A percentile compares a stretch with the other conserved stretches of the same genome.
Conservation (phyloP, 1,140 invertebrate genomes). For the Brachionus koreanus region DNA sequence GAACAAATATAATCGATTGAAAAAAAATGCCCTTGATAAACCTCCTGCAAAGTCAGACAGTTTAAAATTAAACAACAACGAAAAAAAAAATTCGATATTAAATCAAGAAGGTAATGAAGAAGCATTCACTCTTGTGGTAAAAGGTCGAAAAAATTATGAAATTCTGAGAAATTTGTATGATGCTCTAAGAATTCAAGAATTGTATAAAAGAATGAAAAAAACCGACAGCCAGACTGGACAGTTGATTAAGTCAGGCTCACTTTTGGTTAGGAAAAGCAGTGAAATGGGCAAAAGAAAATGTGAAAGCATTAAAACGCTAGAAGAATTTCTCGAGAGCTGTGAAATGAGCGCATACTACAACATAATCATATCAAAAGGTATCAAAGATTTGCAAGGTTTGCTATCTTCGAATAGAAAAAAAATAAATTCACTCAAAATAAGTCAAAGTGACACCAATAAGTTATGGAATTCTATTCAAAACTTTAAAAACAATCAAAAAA, state of each 20-base stretch:
- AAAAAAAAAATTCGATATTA: background rate
- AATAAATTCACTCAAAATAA: slow-evolving; percentile 26
- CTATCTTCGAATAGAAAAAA: background rate
- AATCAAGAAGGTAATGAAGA: background rate
- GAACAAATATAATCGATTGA: slow-evolving; percentile 20
- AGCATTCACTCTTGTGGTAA: slow-evolving; percentile 48
- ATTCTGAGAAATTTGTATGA: slow-evolving; percentile 54
- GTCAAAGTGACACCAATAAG: slow-evolving; percentile 26
- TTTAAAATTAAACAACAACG: background rate
- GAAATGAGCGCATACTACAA: slow-evolving; percentile 43
- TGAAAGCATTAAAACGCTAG: background rate
- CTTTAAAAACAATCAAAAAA: slow-evolving; percentile 26
- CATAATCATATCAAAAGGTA: slow-evolving; percentile 26
- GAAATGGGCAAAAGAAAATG: background rate
- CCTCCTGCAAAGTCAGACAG: background rate
- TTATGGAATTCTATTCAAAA: slow-evolving; percentile 3
- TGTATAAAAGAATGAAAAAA: background rate
- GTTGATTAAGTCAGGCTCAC: background rate
- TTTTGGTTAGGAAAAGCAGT: background rate
- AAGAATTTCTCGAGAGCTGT: slow-evolving; percentile 9
- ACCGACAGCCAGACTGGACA: background rate
- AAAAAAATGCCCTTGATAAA: background rate
- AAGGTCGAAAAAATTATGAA: slow-evolving; percentile 56
- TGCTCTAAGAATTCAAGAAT: slow-evolving; percentile 50
- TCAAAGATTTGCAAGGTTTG: slow-evolving; percentile 11